phyloP scores from a whole-genome alignment of 1,140 invertebrate genomes.

The Atta cephalotes region DNA sequence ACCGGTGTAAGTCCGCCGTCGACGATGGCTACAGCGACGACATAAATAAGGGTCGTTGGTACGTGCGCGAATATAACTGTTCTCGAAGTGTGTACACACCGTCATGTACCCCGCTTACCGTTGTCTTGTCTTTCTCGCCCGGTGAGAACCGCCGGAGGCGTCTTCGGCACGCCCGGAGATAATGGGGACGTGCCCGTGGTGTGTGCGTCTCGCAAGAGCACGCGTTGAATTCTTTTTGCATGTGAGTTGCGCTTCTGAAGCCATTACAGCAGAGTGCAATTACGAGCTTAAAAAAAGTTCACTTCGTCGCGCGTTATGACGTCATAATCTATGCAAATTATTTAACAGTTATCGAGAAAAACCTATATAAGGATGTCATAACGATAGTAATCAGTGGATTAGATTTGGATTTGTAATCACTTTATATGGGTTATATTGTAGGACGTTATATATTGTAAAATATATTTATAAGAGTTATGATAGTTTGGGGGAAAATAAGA shows the following conservation, averaged over 20 bases:
- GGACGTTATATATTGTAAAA: background rate
- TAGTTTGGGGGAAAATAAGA: background rate
- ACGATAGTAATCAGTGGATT: background rate
- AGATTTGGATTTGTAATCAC: background rate
- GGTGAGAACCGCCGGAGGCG: slow-evolving; percentile 59
- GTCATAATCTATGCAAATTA: slow-evolving; percentile 14
- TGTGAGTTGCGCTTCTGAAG: background rate
- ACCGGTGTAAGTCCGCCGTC: slow-evolving; percentile 34
- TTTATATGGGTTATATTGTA: slow-evolving; percentile 14
- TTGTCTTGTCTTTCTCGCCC: slow-evolving; percentile 29
- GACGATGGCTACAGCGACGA: slow-evolving; percentile 64
- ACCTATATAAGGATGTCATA: background rate
- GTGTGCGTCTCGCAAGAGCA: background rate
- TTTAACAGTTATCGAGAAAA: background rate
- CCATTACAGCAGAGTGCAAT: background rate
- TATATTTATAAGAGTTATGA: slow-evolving; percentile 5
- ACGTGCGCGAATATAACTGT: slow-evolving; percentile 76
- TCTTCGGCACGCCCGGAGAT: slow-evolving; percentile 48
- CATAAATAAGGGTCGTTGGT: slow-evolving; percentile 79
- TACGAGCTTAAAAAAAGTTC: background rate
- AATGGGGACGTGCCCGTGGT: slow-evolving; percentile 39
- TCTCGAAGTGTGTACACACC: slow-evolving; percentile 61
- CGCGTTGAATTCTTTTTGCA: slow-evolving; percentile 17
- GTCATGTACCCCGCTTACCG: slow-evolving; percentile 28
- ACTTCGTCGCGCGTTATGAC: background rate